phyloP scores from a whole-genome alignment of 2,113 vertebrate species.

The Cariama cristata region DNA sequence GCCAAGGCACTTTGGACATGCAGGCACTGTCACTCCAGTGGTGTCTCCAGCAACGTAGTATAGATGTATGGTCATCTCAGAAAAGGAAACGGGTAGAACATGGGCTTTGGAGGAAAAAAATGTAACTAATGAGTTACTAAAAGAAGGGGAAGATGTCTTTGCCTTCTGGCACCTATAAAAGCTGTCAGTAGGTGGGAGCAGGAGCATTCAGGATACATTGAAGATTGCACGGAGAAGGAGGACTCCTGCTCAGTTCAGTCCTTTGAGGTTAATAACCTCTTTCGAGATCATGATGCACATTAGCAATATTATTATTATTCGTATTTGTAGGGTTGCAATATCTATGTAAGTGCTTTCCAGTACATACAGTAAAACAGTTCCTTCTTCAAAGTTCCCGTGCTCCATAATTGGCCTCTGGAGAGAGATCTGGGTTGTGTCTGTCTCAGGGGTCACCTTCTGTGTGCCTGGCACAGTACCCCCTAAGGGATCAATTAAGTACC shows the following conservation, averaged over 20 bases:
- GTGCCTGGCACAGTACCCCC: not conserved
- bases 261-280: not conserved
- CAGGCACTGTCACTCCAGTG: not conserved
- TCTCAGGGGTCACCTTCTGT: not conserved
- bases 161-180: not conserved
- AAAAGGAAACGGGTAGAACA: not conserved
- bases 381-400: not conserved
- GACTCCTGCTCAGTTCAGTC: not conserved
- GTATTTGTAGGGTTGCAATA: not conserved
- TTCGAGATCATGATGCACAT: not conserved
- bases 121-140: not conserved
- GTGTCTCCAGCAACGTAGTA: not conserved
- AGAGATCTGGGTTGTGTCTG: not conserved
- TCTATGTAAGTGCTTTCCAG: not conserved
- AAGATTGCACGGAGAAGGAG: accelerated
- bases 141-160: not conserved
- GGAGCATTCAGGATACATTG: not conserved
- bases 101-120: not conserved
- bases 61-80: not conserved
- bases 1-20: not conserved
- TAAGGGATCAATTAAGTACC: not conserved
- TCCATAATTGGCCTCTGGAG: not conserved
- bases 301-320: not conserved
- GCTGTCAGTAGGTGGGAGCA: not conserved
- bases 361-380: not conserved